Percentiles rank a stretch among this genome's conserved stretches.
These are phyloP conservation scores for Monochamus saltuarius DNA, from an alignment of 1,140 invertebrate genomes.

Conservation along the genomic window DNA sequence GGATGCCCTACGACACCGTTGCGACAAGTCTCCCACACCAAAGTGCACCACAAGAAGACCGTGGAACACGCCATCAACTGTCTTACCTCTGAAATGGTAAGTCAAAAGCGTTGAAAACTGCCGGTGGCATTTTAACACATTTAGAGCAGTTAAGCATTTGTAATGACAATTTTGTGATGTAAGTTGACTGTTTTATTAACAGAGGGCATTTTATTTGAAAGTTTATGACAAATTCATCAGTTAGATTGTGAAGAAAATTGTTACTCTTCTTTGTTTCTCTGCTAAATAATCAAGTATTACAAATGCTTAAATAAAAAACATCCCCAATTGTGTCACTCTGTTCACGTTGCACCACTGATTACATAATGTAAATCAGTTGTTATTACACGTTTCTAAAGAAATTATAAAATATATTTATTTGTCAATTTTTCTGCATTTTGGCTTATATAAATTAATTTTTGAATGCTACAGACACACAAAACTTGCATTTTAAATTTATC, in stretches of 20 bases:
- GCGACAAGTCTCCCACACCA: conserved; percentile 42
- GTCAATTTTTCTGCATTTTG: not conserved
- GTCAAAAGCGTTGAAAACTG: conserved; percentile 41
- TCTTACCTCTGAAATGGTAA: conserved; percentile 79
- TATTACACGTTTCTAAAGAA: conserved; percentile 38
- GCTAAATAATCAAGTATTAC: not conserved
- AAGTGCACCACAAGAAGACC: conserved; percentile 56
- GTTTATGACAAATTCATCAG: too few species aligned
- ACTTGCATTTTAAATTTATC: too few species aligned
- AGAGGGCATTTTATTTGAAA: not conserved
- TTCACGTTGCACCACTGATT: conserved; percentile 26
- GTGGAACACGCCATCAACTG: conserved; percentile 72
- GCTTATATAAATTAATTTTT: too few species aligned
- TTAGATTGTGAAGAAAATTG: too few species aligned
- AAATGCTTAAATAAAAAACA: conserved; percentile 13
- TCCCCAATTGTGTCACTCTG: not conserved
- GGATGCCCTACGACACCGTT: conserved; percentile 61
- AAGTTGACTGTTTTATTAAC: not conserved
- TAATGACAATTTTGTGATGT: conserved; percentile 1
- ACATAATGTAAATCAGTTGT: conserved; percentile 42
- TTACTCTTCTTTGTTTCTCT: not conserved
- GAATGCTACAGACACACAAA: too few species aligned
- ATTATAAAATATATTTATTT: conserved; percentile 5
- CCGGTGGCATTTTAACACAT: conserved; percentile 1
- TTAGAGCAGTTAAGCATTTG: not conserved